Base-by-base conservation (phyloP, 2,797 vertebrate genomes). In the Enteromius radiatus region DNA sequence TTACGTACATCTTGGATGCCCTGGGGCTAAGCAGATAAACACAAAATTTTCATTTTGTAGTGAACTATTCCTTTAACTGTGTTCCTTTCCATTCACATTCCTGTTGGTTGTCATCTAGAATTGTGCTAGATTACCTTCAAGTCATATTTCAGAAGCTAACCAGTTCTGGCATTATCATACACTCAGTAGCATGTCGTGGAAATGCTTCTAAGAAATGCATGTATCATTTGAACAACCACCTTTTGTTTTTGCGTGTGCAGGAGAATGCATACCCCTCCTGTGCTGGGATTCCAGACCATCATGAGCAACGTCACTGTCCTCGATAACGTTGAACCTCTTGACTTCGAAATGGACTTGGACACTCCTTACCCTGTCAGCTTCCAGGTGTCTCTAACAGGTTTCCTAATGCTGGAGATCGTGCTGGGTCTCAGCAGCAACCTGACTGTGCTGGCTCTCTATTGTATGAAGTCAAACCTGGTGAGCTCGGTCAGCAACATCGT, bases 401-500 rank as follows among this genome's bases (percentile, higher is more conserved):
- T 99, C 93, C 95, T 99, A 87, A 97, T 97, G 96, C 86, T 99
- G 94, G 98, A 99, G 94, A 98, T 99, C 88, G 95, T 98, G 84
- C 90, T 99, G 92, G 98, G 98, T 92, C 95, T 99, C 87, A 97
- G 97, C 93, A 99, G 98, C 89, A 99, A 99, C 92, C 96, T 99
- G 91, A 99, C 98, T 9, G 98, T 99, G 85, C 91, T 99, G 88
- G 97, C 97, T 92, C 98, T 99, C 91, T 99, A 99, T 94, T 98
- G 97, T 94, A 97, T 97, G 96, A 99, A 99, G 96, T 99, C 97
- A 86, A 99, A 99, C 95, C 95, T 99, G 92, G 98, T 99, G 92
- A 98, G 97, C 89, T 99, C 98, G 36, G 98, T 99, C 94, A 99
- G 98, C 94, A 99, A 99, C 94, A 98, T 99, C 38, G 97, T 99